A percentile compares a stretch with the other conserved stretches of the same genome.
Evolutionary conservation across 2,888 invertebrate genomes (phyloP).

Genomic region (Cryptus armator): DNA sequence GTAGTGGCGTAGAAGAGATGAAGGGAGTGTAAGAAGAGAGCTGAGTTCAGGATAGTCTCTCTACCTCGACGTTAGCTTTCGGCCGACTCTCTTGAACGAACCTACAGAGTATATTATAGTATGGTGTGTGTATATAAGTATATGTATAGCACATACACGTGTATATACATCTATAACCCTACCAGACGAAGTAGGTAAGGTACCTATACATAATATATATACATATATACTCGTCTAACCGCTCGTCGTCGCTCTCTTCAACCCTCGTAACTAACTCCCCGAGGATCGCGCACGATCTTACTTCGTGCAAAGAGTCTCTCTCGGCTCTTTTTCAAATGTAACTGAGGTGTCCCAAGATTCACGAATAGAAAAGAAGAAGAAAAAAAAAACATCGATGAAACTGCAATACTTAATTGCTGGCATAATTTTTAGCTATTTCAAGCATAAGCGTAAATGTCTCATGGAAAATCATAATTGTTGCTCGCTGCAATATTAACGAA

Average conservation of each 20-base stretch:
- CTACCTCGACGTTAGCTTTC: slow-evolving; percentile 30
- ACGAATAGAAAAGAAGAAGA: not conserved
- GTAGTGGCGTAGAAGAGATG: slow-evolving; percentile 36
- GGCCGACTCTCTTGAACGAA: slow-evolving; percentile 54
- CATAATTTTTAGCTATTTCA: not conserved
- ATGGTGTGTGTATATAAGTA: slow-evolving; percentile 22
- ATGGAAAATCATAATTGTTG: too few species aligned
- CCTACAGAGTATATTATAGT: slow-evolving; percentile 57
- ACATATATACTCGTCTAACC: slow-evolving; percentile 34
- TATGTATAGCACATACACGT: slow-evolving; percentile 5
- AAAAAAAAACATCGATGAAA: slow-evolving; percentile 15
- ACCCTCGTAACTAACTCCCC: slow-evolving; percentile 54
- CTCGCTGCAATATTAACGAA: too few species aligned
- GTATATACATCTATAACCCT: not conserved
- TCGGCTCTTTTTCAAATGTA: slow-evolving; percentile 13
- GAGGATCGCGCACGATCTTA: slow-evolving; percentile 21
- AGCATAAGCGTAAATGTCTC: not conserved
- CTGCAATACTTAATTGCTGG: slow-evolving; percentile 12
- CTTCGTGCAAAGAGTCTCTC: slow-evolving; percentile 22
- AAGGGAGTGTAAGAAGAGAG: slow-evolving; percentile 52
- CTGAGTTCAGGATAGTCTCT: slow-evolving; percentile 45
- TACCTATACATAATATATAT: not conserved
- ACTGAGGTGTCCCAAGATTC: slow-evolving; percentile 2
- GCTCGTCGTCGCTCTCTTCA: slow-evolving; percentile 54
- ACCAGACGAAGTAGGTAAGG: not conserved